Base-by-base conservation (phyloP, 2,888 invertebrate species). In the Synergus laeviventris region DNA sequence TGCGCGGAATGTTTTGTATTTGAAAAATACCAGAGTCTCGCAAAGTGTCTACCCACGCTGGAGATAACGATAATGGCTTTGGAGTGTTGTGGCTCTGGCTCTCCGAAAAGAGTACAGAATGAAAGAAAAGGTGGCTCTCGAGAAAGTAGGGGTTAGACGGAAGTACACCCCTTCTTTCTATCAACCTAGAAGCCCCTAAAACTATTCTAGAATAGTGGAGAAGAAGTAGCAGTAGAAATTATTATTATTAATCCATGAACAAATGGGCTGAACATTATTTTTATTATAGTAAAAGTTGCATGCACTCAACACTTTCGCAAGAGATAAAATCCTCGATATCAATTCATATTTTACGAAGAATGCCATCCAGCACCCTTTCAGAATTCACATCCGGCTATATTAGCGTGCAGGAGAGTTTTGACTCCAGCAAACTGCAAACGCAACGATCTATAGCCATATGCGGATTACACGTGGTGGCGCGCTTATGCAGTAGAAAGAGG, bases 61-160 rank as follows among this genome's bases (percentile, higher is more conserved):
- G 80, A 81, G 83, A 84, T 85, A 85, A 87, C 86, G 86, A 86
- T 88, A 88, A 88, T 88, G 87, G 87, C 84, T 88, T 86, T 87
- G 81, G 85, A 88, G 84, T 87, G 86, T 86, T 85, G 85, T 84
- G 86, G 82, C 82, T 86, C 75, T 73, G 36, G 38, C 24, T 49
- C 49, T 21, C 12, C 70, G 49, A 70, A 70, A 70, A 70, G 70
- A 45, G 31, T 49, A 24, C 45, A 24, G 24, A 56, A 11, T 16
- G 31, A 70, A 45, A 49, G 70, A 70, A 70, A 49, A 70, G 24
- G 45, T 49, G 36, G 14, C 31, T 31, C n/a, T 16, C 8, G 45
- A 66, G 31, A 31, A 45, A 45, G 31, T 45, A 24, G 42, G 18
- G 16, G 31, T 24, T 45, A 49, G 1, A 16, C 14, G 12, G 56